Evolutionary conservation across 2,888 invertebrate genomes (phyloP), one percentile per base, ranked within the genome.

Genomic region (Lycia hirtaria): DNA sequence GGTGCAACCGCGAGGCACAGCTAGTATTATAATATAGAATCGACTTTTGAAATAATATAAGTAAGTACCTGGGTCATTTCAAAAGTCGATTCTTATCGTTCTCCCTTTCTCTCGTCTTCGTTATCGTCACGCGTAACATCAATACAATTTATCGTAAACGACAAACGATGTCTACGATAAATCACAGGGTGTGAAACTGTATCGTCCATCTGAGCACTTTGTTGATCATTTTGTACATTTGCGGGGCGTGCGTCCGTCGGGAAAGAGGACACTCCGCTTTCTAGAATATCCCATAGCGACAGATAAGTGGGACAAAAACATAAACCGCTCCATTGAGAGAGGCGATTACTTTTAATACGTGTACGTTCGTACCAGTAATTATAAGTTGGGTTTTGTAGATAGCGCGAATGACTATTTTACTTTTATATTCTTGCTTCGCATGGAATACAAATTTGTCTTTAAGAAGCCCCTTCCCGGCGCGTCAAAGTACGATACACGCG

Each of bases 141-240:
- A 56, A 56, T 28, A 41, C 10, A 33, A 10, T 33, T 49, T 41
- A 47, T 26, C 45, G 35, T 47, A 47, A 51, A 45, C 51, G 45
- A 22, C 33, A 47, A 30, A 44, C 41, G 44, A 47, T 51, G 33
- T 56, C 14, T 44, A 37, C 32, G 43, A 61, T 61, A 59, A 61
- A 65, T 61, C 60, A 53, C 41, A 28, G 53, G 55, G 55, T 50
- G 54, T 56, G 60, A 49, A 56, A 51, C 40, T 24, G 33, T 55
- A 51, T 55, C 53, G 49, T 47, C 40, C 44, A 54, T 53, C 58
- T 28, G 54, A 62, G 33, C 59, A 51, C 47, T 59, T 48, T 54
- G 53, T 56, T 54, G 50, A 62, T 53, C 43, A 43, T 59, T 52
- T 55, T 24, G 22, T 56, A 49, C 49, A 47, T 47, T 48, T 47